Percentiles rank a stretch among this genome's conserved stretches.
These are phyloP conservation scores for Halictus rubicundus DNA, from an alignment of 1,140 invertebrate species.

Conservation along the genomic window DNA sequence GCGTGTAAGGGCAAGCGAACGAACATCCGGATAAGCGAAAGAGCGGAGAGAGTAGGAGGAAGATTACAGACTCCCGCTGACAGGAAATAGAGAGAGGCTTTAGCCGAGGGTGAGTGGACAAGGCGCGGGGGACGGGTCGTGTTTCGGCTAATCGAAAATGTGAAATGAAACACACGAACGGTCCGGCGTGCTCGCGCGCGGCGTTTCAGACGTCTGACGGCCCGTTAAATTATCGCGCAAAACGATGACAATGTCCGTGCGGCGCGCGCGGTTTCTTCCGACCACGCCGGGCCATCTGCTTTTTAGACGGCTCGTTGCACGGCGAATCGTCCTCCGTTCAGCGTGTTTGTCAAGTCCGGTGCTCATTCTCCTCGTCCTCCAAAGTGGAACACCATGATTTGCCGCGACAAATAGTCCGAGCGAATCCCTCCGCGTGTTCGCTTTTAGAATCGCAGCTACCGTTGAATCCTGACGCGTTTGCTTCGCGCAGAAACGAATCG, in stretches of 20 bases:
- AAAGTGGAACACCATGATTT: constrained; percentile 7
- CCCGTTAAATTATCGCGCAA: constrained; percentile 61
- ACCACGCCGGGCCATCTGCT: neutral
- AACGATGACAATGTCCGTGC: constrained; percentile 50
- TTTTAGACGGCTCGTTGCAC: constrained; percentile 41
- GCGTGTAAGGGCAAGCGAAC: neutral
- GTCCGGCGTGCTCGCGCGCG: neutral
- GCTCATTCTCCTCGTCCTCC: neutral
- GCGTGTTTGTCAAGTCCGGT: constrained; percentile 15
- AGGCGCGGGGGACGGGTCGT: constrained; percentile 3
- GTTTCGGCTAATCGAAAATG: constrained; percentile 65
- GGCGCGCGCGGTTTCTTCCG: constrained; percentile 18
- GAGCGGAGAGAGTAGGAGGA: neutral
- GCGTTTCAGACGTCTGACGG: constrained; percentile 42
- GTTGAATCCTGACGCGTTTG: too few species aligned
- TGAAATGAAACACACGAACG: constrained; percentile 55
- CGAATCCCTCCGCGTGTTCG: constrained; percentile 8
- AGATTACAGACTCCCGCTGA: constrained; percentile 9
- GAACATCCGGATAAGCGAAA: neutral
- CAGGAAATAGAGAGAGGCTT: constrained; percentile 55
- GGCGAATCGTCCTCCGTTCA: neutral
- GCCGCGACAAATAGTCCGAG: constrained; percentile 35
- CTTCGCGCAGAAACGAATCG: too few species aligned
- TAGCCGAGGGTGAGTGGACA: constrained; percentile 48
- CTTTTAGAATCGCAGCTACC: constrained; percentile 2